Percentiles rank a stretch among this genome's conserved stretches.
Conservation (phyloP, 2,888 invertebrate species). For the Papilio elwesi region DNA sequence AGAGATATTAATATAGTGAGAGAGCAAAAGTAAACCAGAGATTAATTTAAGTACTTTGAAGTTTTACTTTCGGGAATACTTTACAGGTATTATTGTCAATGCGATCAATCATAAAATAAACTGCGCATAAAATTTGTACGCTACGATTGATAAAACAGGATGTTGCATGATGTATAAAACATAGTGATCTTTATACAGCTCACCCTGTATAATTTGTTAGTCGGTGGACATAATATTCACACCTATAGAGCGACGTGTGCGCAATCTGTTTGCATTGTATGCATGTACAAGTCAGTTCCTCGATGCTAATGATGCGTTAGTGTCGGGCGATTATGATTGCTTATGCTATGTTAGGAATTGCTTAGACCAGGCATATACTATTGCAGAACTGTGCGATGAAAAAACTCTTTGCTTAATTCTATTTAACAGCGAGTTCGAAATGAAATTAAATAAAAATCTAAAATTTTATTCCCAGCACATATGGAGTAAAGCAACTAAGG, state of each 20-base stretch:
- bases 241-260: constrained; percentile 31
- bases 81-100: too few relatives aligned
- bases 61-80: too few relatives aligned
- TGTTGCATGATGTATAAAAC: constrained; percentile 17
- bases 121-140: neutral
- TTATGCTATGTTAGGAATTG: constrained; percentile 27
- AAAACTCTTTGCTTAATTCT: neutral
- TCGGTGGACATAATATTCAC: constrained; percentile 35
- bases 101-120: too few relatives aligned
- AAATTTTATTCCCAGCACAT: too few relatives aligned
- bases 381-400: neutral
- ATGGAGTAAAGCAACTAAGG: too few relatives aligned
- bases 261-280: constrained; percentile 38
- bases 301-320: constrained; percentile 45
- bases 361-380: constrained; percentile 19
- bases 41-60: too few relatives aligned
- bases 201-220: constrained; percentile 33
- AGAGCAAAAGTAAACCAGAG: too few relatives aligned
- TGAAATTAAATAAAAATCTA: too few relatives aligned
- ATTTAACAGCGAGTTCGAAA: neutral
- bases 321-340: constrained; percentile 48
- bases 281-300: constrained; percentile 41
- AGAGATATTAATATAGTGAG: too few relatives aligned
- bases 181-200: constrained; percentile 20
- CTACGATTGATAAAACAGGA: constrained; percentile 10